A percentile compares a stretch with the other conserved stretches of the same genome.
Conservation (phyloP, 2,888 invertebrate genomes). For the Caenorhabditis sulstoni region DNA sequence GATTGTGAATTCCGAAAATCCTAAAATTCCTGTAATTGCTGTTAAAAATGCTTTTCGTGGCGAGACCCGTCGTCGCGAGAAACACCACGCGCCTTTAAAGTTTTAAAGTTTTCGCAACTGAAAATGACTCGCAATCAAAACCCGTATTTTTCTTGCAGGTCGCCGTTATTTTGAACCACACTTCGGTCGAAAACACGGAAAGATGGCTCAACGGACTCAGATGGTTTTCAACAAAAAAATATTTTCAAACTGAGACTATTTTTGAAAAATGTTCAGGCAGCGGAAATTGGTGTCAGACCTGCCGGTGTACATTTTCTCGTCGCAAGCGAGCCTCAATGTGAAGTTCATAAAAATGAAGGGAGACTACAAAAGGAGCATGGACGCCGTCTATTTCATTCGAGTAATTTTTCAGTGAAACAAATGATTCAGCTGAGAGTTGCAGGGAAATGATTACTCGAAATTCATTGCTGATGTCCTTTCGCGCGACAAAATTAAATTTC, state of each 20-base stretch:
- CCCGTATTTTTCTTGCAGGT: background rate
- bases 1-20: too few relatives aligned
- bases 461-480: too few relatives aligned
- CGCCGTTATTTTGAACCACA: conserved; percentile 3
- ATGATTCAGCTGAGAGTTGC: too few relatives aligned
- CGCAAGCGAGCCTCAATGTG: too few relatives aligned
- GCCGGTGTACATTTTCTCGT: conserved; percentile 1
- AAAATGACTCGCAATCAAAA: background rate
- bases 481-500: too few relatives aligned
- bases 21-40: too few relatives aligned
- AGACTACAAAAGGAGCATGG: too few relatives aligned
- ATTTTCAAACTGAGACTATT: background rate
- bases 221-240: background rate
- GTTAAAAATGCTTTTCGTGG: conserved; percentile 2
- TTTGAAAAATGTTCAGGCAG: conserved; percentile 17
- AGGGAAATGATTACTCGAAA: too few relatives aligned
- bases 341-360: too few relatives aligned
- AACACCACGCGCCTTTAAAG: too few relatives aligned
- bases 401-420: too few relatives aligned
- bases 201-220: conserved; percentile 3
- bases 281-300: background rate
- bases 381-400: too few relatives aligned
- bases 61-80: background rate
- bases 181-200: background rate
- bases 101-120: background rate